A percentile compares a stretch with the other conserved stretches of the same genome.
phyloP scores from a whole-genome alignment of 2,113 vertebrate species.

The Cebus imitator region DNA sequence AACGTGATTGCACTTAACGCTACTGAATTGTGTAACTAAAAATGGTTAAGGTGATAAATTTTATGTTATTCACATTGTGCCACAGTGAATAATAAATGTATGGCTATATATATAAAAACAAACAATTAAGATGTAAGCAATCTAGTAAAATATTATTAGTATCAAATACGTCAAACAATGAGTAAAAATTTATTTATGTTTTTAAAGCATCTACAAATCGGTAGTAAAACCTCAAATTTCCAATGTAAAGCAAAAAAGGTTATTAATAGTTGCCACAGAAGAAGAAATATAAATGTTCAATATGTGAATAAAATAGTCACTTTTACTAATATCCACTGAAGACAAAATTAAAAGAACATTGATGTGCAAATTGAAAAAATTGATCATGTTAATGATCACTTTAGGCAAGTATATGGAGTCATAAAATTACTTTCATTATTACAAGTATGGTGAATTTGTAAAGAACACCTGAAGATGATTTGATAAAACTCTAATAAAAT shows the following conservation, averaged over 20 bases:
- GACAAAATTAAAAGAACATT: not conserved
- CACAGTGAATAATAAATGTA: not conserved
- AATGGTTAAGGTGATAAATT: not conserved
- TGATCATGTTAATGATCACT: not conserved
- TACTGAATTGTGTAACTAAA: not conserved
- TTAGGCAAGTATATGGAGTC: not conserved
- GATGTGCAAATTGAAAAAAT: not conserved
- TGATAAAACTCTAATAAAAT: not conserved
- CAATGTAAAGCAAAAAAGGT: not conserved
- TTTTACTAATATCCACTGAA: not conserved
- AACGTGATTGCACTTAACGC: not conserved
- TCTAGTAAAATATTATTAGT: not conserved
- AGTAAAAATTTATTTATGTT: not conserved
- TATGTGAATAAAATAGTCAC: not conserved
- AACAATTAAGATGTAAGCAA: not conserved
- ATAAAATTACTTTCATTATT: not conserved
- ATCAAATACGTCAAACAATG: not conserved
- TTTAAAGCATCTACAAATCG: not conserved
- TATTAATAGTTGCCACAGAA: not conserved
- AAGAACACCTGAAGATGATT: not conserved
- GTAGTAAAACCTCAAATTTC: not conserved
- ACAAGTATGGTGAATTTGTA: not conserved
- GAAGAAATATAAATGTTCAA: not conserved
- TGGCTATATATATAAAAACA: not conserved
- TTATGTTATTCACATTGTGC: not conserved